Evolutionary conservation across 1,140 invertebrate genomes (phyloP).

Genomic region (Drosophila ohnishii): DNA sequence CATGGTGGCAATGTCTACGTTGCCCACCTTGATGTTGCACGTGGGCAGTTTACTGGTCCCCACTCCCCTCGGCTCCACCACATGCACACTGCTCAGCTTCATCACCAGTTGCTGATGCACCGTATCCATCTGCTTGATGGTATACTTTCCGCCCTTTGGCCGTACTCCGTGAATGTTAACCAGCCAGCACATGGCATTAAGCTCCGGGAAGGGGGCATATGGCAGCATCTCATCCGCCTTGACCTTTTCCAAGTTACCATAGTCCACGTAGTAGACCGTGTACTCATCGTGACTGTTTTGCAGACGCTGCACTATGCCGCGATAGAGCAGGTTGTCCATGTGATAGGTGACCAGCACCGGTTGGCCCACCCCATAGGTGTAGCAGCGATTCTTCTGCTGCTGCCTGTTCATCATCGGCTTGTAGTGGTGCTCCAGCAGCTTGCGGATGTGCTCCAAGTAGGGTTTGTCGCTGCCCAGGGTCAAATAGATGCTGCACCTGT

Average conservation of each 20-base stretch:
- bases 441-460: constrained; percentile 83
- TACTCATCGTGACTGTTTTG: constrained; percentile 67
- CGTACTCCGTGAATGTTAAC: constrained; percentile 83
- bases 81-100: constrained; percentile 58
- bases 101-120: constrained; percentile 59
- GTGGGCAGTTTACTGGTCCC: constrained; percentile 12
- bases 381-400: constrained; percentile 47
- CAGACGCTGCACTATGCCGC: constrained; percentile 84
- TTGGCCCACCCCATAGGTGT: constrained; percentile 84
- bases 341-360: constrained; percentile 87
- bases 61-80: constrained; percentile 12
- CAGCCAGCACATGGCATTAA: constrained; percentile 85
- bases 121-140: constrained; percentile 37
- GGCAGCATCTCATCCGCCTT: constrained; percentile 84
- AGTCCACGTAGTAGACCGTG: constrained; percentile 86
- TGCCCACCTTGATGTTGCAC: constrained; percentile 51
- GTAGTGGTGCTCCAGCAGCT: constrained; percentile 17
- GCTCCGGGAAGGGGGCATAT: constrained; percentile 85
- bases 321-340: constrained; percentile 86
- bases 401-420: constrained; percentile 46
- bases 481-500: constrained; percentile 85
- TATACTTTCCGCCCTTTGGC: constrained; percentile 62
- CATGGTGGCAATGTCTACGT: constrained; percentile 46
- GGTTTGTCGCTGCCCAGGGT: constrained; percentile 83
- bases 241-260: constrained; percentile 86